Percentiles rank a stretch among this genome's conserved stretches.
Conservation (phyloP, 2,888 invertebrate species). For the Sabatieria punctata region DNA sequence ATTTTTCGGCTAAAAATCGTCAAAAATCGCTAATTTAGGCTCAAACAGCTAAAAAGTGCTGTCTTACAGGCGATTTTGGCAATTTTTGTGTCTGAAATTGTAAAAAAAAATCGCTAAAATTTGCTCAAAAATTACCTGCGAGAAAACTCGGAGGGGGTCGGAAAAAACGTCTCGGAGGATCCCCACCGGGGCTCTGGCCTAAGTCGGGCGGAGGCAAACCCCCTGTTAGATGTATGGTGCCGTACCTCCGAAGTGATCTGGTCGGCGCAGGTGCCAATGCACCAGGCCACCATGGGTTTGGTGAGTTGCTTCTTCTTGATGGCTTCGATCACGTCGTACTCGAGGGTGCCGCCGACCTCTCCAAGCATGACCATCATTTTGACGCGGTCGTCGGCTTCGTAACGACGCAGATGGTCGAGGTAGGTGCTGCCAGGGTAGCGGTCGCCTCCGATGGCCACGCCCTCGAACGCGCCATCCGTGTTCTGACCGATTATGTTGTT, state of each 20-base stretch:
- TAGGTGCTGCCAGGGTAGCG: conserved; percentile 95
- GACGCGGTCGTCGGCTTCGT: conserved; percentile 46
- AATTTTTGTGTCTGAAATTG: no score
- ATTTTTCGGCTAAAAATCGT: no score
- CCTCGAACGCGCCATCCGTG: conserved; percentile 91
- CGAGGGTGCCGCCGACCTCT: conserved; percentile 93
- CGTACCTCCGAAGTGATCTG: conserved; percentile 39
- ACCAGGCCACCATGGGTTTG: conserved; percentile 95
- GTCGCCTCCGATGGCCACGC: conserved; percentile 38
- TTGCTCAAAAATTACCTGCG: no score
- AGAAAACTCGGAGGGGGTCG: no score
- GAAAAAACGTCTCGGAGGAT: no score
- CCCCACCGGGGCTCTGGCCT: no score
- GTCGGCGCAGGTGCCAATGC: conserved; percentile 63
- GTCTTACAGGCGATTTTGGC: no score
- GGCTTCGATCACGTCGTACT: conserved; percentile 83
- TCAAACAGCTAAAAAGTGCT: no score
- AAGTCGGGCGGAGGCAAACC: no score
- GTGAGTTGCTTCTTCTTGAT: conserved; percentile 59
- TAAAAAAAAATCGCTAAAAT: no score
- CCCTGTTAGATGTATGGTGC: no score
- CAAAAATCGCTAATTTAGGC: no score
- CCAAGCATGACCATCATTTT: conserved; percentile 90
- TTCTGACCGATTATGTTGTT: conserved; percentile 93
- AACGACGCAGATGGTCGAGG: conserved; percentile 85